Conservation (phyloP, 2,797 vertebrate species). For the Thripadectes ignobilis region DNA sequence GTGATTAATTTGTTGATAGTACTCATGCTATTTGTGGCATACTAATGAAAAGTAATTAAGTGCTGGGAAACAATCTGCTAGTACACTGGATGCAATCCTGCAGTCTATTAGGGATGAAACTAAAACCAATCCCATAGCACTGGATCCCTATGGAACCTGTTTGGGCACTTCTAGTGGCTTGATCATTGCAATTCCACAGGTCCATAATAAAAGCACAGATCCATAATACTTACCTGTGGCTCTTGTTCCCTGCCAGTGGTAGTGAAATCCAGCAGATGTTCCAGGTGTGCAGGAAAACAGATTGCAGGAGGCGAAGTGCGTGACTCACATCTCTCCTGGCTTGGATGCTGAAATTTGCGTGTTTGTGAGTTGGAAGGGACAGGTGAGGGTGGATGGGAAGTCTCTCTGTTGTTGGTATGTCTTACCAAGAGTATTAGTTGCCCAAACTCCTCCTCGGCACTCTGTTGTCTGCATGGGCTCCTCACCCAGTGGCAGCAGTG, state of each 20-base stretch:
- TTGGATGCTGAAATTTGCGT: neutral
- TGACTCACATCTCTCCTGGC: fast-evolving
- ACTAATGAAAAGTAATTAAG: conserved; percentile 34
- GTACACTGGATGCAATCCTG: neutral
- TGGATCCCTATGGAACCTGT: neutral
- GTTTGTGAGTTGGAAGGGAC: neutral
- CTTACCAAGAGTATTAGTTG: neutral
- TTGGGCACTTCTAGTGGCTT: neutral
- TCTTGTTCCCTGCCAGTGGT: neutral
- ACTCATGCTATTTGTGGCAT: conserved; percentile 7
- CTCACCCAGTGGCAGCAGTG: neutral
- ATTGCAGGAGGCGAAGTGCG: fast-evolving
- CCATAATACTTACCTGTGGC: neutral
- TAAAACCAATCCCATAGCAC: neutral
- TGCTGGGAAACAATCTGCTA: neutral
- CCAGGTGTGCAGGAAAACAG: neutral
- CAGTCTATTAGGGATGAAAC: neutral
- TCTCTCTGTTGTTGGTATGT: neutral
- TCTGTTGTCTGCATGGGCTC: neutral
- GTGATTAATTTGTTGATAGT: neutral
- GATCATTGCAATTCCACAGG: neutral
- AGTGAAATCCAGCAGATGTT: neutral
- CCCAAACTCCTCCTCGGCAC: neutral
- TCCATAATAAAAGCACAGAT: neutral
- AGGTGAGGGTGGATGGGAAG: fast-evolving